Percentiles rank a stretch among this genome's conserved stretches.
These are phyloP conservation scores for Cyprinodon tularosa DNA, from an alignment of 2,113 vertebrate species.

Conservation along the genomic window DNA sequence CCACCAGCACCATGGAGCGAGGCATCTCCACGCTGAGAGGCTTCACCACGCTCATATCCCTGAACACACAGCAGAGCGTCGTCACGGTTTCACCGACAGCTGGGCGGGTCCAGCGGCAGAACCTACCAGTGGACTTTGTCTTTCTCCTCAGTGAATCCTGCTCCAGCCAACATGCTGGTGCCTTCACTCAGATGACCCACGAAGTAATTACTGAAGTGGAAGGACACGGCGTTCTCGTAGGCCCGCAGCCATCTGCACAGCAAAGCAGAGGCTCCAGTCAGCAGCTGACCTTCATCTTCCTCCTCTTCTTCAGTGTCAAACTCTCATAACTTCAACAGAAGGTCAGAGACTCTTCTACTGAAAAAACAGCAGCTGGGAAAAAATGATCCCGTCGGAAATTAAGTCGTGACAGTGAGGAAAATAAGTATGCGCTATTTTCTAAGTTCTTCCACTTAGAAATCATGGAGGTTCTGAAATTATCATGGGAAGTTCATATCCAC, in stretches of 20 bases:
- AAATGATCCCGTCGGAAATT: no score
- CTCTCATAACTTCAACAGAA: no score
- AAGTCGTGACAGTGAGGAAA: no score
- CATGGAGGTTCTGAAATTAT: no score
- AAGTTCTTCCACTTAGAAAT: no score
- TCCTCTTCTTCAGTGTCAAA: no score
- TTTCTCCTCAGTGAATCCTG: slow-evolving; percentile 85
- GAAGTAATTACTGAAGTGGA: slow-evolving; percentile 96
- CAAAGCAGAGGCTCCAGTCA: slow-evolving; percentile 4
- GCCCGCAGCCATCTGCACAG: slow-evolving; percentile 85
- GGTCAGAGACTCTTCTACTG: no score
- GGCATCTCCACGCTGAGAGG: slow-evolving; percentile 87
- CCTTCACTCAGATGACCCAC: slow-evolving; percentile 90
- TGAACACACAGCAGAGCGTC: slow-evolving; percentile 40
- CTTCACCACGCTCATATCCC: slow-evolving; percentile 85
- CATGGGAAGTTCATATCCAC: no score
- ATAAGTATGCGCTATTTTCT: no score
- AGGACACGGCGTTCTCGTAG: slow-evolving; percentile 89
- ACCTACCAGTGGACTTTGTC: slow-evolving; percentile 85
- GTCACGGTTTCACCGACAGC: neutral
- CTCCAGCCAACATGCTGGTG: slow-evolving; percentile 83
- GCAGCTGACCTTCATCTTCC: neutral
- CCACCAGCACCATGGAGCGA: slow-evolving; percentile 90
- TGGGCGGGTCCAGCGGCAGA: no score
- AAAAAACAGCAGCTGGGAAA: no score